Conservation (phyloP, 2,113 vertebrate genomes). For the Syngnathoides biaculeatus region DNA sequence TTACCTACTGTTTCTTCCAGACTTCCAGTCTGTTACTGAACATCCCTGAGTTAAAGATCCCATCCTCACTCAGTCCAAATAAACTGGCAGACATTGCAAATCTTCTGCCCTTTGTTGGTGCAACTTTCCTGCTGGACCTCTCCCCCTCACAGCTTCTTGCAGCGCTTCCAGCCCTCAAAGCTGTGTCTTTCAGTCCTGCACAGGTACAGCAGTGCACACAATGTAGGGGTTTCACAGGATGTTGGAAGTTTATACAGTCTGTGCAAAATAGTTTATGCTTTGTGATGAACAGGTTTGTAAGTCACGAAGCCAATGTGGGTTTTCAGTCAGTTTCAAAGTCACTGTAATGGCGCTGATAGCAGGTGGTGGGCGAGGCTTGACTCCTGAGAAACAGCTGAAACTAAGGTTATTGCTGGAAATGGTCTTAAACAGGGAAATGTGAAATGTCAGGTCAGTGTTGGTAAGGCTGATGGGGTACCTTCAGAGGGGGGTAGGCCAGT, state of each 20-base stretch:
- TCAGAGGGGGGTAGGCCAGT: too few relatives aligned
- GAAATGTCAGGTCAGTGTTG: too few relatives aligned
- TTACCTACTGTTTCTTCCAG: slow-evolving; percentile 39
- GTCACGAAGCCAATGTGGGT: too few relatives aligned
- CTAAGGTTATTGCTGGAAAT: too few relatives aligned
- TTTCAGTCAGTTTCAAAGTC: too few relatives aligned
- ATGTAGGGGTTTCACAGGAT: background rate
- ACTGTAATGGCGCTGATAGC: background rate
- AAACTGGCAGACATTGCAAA: slow-evolving; percentile 54
- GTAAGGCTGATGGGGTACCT: too few relatives aligned
- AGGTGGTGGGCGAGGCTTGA: background rate
- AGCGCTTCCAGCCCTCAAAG: slow-evolving; percentile 48
- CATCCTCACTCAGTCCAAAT: slow-evolving; percentile 44
- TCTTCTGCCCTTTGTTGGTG: slow-evolving; percentile 69
- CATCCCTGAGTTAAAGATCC: slow-evolving; percentile 43
- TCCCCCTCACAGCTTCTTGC: slow-evolving; percentile 55
- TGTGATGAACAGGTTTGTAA: background rate
- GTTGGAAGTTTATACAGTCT: background rate
- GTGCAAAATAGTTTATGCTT: too few relatives aligned
- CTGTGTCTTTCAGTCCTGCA: slow-evolving; percentile 62
- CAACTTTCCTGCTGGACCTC: slow-evolving; percentile 67
- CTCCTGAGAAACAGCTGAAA: background rate
- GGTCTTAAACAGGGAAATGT: too few relatives aligned
- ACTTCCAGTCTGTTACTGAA: slow-evolving; percentile 62
- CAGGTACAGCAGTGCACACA: slow-evolving; percentile 62